Evolutionary conservation across 1,140 invertebrate genomes (phyloP), one percentile per base, ranked within the genome.

Genomic region (Adelges cooleyi): DNA sequence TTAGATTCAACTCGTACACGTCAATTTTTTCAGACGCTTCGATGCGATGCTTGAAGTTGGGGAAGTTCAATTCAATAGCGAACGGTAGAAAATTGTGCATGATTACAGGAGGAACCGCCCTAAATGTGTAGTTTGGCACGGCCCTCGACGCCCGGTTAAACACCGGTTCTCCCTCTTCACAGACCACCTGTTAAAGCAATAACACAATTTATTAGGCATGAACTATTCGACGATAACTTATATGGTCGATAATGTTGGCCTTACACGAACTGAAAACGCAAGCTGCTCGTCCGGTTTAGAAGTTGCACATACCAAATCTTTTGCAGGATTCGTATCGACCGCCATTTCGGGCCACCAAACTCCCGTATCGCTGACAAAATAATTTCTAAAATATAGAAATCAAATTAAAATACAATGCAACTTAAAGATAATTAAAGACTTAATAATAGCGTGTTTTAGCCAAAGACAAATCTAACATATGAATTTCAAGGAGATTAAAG

Each of bases 341-440:
- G 81, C 81, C 49, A 90, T 75, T 67, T 91, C 87, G 75, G 82
- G 83, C 89, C 89, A 92, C 82, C 85, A 90, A 11, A 90, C 80
- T 10, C 84, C 83, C 67, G 80, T 80, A 9, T 80, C 80, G 42
- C 85, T 85, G 1, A 85, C 80, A 70, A 84, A 65, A 65, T 71
- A 72, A 27, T 52, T 69, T 18, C 69, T 71, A 65, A 66, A 23
- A 44, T 6, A 6, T 33, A 33, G 11, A 33, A 33, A n/a, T n/a
- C n/a, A n/a, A n/a, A n/a, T n/a, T n/a, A n/a, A n/a, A n/a, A n/a
- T n/a, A n/a, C n/a, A n/a, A n/a, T n/a, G n/a, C n/a, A n/a, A n/a
- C n/a, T n/a, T n/a, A n/a, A n/a, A n/a, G n/a, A n/a, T n/a, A n/a
- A n/a, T n/a, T n/a, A n/a, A n/a, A n/a, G n/a, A n/a, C n/a, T n/a